A percentile compares a stretch with the other conserved stretches of the same genome.
These are phyloP conservation scores for Drosophila bocki DNA, from an alignment of 1,140 invertebrate genomes.

Conservation along the genomic window DNA sequence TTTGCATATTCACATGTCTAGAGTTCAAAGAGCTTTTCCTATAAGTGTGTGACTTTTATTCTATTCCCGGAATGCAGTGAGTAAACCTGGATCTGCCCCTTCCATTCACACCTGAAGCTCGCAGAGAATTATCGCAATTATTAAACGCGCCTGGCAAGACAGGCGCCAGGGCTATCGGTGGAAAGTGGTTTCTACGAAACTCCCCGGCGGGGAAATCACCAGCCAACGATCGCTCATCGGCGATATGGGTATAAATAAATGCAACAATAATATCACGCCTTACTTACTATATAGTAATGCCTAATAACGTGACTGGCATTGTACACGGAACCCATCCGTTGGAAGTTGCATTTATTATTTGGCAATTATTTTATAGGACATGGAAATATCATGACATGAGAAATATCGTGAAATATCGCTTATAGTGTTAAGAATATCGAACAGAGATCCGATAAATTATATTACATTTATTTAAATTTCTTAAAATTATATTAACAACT, in stretches of 20 bases:
- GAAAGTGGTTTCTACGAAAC: constrained; percentile 37
- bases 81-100: constrained; percentile 11
- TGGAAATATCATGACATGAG: no score
- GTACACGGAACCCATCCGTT: background rate
- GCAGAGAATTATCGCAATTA: constrained; percentile 20
- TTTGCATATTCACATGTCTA: constrained; percentile 23
- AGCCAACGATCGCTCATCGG: constrained; percentile 15
- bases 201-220: constrained; percentile 24
- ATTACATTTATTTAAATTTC: no score
- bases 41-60: constrained; percentile 15
- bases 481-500: no score
- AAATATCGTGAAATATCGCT: no score
- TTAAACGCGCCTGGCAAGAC: constrained; percentile 11
- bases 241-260: constrained; percentile 12
- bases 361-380: background rate
- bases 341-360: background rate
- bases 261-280: background rate
- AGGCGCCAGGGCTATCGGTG: constrained; percentile 30
- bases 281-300: background rate
- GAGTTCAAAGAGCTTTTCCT: constrained; percentile 24
- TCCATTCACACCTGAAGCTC: constrained; percentile 20
- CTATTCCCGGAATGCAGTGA: constrained; percentile 35
- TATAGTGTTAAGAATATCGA: no score
- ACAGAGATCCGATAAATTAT: no score
- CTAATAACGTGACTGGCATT: constrained; percentile 10